phyloP scores from a whole-genome alignment of 2,888 invertebrate genomes.

The Embidobia sp. region DNA sequence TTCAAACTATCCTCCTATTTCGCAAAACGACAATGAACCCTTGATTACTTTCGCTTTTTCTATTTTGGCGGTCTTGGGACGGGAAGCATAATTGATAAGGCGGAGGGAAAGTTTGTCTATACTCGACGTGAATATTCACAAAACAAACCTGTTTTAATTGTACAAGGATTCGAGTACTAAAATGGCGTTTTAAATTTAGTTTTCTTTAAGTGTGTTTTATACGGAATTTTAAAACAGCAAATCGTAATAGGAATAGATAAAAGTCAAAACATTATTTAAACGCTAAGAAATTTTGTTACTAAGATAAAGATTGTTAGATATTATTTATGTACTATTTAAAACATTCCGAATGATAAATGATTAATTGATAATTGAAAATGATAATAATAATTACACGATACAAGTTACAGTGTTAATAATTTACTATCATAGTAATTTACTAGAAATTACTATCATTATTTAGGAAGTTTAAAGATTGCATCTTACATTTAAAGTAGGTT shows the following conservation, averaged over 20 bases:
- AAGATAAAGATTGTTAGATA: too few species aligned
- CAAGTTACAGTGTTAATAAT: too few species aligned
- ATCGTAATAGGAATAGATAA: too few species aligned
- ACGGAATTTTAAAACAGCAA: too few species aligned
- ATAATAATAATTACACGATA: conserved; percentile 8
- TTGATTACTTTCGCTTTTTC: conserved; percentile 30
- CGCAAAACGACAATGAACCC: conserved; percentile 24
- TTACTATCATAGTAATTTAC: conserved; percentile 13
- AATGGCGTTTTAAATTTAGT: conserved; percentile 19
- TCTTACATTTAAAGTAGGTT: conserved; percentile 1
- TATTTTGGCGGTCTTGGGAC: conserved; percentile 17
- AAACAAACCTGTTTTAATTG: conserved; percentile 23
- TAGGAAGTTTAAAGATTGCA: not conserved
- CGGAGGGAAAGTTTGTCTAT: conserved; percentile 18
- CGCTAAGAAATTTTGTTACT: too few species aligned
- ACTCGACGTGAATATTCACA: conserved; percentile 16
- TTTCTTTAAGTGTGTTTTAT: too few species aligned
- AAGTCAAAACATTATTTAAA: too few species aligned
- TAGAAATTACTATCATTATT: conserved; percentile 23
- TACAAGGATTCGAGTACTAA: conserved; percentile 9
- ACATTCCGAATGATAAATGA: conserved; percentile 28
- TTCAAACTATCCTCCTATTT: conserved; percentile 23
- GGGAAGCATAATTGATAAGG: conserved; percentile 33
- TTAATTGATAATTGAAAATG: not conserved
- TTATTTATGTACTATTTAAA: too few species aligned